Evolutionary conservation across 1,140 invertebrate genomes (phyloP).

Genomic region (Palaemon carinicauda): DNA sequence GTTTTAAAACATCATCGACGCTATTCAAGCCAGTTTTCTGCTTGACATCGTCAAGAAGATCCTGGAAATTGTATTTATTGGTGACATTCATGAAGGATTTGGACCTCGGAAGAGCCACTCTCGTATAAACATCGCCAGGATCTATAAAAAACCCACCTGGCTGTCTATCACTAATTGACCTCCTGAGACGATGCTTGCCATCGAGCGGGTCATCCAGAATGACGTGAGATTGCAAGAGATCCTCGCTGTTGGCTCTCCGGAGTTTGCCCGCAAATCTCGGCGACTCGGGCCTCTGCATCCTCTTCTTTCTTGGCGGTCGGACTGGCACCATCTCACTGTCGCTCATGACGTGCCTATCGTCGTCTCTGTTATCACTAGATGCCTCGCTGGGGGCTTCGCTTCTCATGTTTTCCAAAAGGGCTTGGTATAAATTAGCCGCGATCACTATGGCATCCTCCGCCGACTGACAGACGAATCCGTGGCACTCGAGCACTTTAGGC

Average conservation of each 20-base stretch:
- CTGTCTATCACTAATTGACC: slow-evolving; percentile 47
- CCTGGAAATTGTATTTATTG: slow-evolving; percentile 60
- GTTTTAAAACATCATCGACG: slow-evolving; percentile 85
- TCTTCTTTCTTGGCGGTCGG: slow-evolving; percentile 49
- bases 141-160: not conserved
- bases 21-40: slow-evolving; percentile 81
- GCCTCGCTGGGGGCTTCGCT: slow-evolving; percentile 37
- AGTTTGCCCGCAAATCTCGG: not conserved
- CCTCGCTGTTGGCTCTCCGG: slow-evolving; percentile 50
- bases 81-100: slow-evolving; percentile 56
- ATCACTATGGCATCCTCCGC: slow-evolving; percentile 88
- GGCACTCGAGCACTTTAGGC: slow-evolving; percentile 83
- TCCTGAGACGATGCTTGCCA: slow-evolving; percentile 21
- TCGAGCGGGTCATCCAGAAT: not conserved
- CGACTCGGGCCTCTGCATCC: not conserved
- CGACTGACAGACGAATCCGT: slow-evolving; percentile 83
- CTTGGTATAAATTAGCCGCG: slow-evolving; percentile 87
- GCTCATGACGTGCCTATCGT: slow-evolving; percentile 50
- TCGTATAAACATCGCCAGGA: slow-evolving; percentile 36
- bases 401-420: slow-evolving; percentile 79
- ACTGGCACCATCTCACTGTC: slow-evolving; percentile 55
- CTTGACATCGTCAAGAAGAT: slow-evolving; percentile 61
- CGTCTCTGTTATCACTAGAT: slow-evolving; percentile 43
- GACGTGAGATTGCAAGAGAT: slow-evolving; percentile 41
- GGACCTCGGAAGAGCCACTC: slow-evolving; percentile 53